Conservation (phyloP, 2,888 invertebrate genomes). For the Agonopterix arenella region DNA sequence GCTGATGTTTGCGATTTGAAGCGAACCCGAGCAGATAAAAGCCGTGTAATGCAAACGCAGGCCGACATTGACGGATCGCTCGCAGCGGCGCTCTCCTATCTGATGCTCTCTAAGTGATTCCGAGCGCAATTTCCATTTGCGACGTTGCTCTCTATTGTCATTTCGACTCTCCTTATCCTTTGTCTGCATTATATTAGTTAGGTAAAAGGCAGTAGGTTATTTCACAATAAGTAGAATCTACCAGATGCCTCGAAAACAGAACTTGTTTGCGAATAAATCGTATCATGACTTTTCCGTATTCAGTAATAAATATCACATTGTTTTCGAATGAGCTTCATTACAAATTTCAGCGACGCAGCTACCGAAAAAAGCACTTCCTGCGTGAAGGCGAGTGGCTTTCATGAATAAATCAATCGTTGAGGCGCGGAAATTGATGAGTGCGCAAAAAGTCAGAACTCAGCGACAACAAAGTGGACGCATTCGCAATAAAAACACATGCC, state of each 20-base stretch:
- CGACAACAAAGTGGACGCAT: constrained; percentile 63
- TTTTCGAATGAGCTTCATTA: constrained; percentile 70
- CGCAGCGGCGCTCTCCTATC: constrained; percentile 67
- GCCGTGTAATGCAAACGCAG: constrained; percentile 71
- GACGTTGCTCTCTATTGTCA: constrained; percentile 65
- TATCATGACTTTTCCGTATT: constrained; percentile 17
- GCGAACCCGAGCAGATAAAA: constrained; percentile 65
- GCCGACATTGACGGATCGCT: constrained; percentile 73
- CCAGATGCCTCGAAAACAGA: too few species aligned
- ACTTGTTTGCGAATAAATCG: too few species aligned
- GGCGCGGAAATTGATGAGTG: constrained; percentile 75
- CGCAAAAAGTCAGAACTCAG: constrained; percentile 63
- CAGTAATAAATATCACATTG: constrained; percentile 67
- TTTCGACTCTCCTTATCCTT: constrained; percentile 50
- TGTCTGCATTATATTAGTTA: constrained; percentile 27
- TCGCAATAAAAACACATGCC: constrained; percentile 61
- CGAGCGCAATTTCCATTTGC: constrained; percentile 69
- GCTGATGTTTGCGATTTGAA: constrained; percentile 70
- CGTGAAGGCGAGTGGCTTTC: constrained; percentile 63
- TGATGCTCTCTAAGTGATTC: constrained; percentile 74
- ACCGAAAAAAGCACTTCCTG: constrained; percentile 70
- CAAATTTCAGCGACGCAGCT: constrained; percentile 61
- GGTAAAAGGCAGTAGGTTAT: too few species aligned
- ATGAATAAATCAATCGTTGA: constrained; percentile 73
- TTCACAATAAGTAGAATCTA: too few species aligned